A percentile compares a stretch with the other conserved stretches of the same genome.
Conservation (phyloP, 2,888 invertebrate species). For the Dolichomitus sp. region DNA sequence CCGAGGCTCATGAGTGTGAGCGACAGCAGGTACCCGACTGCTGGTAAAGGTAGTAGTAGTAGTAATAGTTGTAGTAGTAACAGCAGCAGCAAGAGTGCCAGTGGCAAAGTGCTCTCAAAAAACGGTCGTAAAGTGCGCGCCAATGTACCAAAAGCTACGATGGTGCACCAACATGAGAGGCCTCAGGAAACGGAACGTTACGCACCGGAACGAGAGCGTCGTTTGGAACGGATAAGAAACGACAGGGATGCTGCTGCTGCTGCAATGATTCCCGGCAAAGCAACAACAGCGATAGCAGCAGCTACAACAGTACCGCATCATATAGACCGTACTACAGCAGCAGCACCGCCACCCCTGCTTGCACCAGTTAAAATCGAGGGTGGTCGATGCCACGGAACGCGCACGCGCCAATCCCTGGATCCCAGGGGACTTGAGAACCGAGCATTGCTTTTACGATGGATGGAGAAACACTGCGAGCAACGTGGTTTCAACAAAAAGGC, state of each 20-base stretch:
- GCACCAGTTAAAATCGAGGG: conserved; percentile 70
- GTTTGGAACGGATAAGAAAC: conserved; percentile 63
- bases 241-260: conserved; percentile 43
- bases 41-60: conserved; percentile 28
- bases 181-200: conserved; percentile 53
- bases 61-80: conserved; percentile 39
- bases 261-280: conserved; percentile 59
- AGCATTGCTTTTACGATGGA: conserved; percentile 87
- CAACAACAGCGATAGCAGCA: conserved; percentile 58
- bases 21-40: conserved; percentile 53
- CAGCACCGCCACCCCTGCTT: conserved; percentile 66
- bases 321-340: conserved; percentile 50
- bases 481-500: conserved; percentile 24
- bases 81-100: conserved; percentile 69
- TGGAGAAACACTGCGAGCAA: conserved; percentile 58
- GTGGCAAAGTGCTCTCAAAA: conserved; percentile 70
- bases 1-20: conserved; percentile 51
- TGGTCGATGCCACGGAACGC: conserved; percentile 75
- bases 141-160: conserved; percentile 52
- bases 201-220: conserved; percentile 56
- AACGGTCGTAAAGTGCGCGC: conserved; percentile 71
- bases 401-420: conserved; percentile 86
- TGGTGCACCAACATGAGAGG: conserved; percentile 64
- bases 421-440: conserved; percentile 80
- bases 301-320: conserved; percentile 51